A percentile compares a stretch with the other conserved stretches of the same genome.
phyloP scores from a whole-genome alignment of 2,113 vertebrate species.

The Ondatra zibethicus region DNA sequence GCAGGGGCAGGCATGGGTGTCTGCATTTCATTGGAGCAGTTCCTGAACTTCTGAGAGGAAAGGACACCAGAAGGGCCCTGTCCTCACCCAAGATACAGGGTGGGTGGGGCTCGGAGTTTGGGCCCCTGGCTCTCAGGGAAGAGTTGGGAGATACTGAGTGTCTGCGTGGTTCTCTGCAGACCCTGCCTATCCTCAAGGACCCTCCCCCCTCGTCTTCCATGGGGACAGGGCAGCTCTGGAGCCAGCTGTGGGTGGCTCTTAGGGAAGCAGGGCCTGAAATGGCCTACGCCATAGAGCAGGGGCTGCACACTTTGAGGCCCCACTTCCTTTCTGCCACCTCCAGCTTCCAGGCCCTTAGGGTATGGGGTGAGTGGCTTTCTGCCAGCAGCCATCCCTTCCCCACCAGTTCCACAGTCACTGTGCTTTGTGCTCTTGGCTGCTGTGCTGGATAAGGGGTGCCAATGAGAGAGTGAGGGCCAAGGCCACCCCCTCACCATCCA shows the following conservation, averaged over 20 bases:
- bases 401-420: not conserved
- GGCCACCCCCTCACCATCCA: not conserved
- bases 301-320: not conserved
- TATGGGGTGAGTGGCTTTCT: not conserved
- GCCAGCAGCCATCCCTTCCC: not conserved
- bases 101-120: slow-evolving; percentile 6
- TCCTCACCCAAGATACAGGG: slow-evolving; percentile 2
- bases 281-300: not conserved
- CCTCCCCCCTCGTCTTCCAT: not conserved
- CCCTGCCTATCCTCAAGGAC: slow-evolving; percentile 18
- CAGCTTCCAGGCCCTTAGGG: not conserved
- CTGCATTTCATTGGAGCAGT: slow-evolving; percentile 3
- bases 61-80: slow-evolving; percentile 8
- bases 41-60: slow-evolving; percentile 49
- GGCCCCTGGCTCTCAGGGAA: not conserved
- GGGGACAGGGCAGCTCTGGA: not conserved
- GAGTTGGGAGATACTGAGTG: not conserved
- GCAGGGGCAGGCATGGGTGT: slow-evolving; percentile 16
- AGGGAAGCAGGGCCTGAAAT: slow-evolving; percentile 5
- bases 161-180: slow-evolving; percentile 58
- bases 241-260: not conserved
- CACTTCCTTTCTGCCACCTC: not conserved
- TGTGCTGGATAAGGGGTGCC: not conserved
- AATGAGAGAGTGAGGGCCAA: not conserved
- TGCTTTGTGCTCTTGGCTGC: slow-evolving; percentile 38